A percentile compares a stretch with the other conserved stretches of the same genome.
phyloP scores from a whole-genome alignment of 2,888 invertebrate genomes.

The Aporophyla nigra region DNA sequence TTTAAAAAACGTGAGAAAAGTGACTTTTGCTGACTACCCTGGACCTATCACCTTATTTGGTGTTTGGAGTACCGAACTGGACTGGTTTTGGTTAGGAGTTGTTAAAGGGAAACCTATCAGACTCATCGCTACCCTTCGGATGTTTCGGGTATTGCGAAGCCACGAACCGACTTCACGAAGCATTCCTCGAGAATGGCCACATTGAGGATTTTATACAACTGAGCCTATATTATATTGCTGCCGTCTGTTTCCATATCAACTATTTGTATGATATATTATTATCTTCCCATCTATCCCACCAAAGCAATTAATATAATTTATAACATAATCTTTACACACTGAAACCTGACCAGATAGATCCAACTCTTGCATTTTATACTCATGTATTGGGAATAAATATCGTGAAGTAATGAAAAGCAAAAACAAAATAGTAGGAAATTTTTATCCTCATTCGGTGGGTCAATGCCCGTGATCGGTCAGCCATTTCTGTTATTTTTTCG shows the following conservation, averaged over 20 bases:
- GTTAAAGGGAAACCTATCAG: neutral
- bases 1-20: no score
- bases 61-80: neutral
- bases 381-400: no score
- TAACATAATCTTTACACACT: constrained; percentile 7
- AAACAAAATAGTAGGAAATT: no score
- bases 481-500: no score
- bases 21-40: no score
- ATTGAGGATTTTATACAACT: neutral
- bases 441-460: no score
- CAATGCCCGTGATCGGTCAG: no score
- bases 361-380: neutral
- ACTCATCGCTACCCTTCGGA: no score
- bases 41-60: no score
- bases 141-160: neutral
- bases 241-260: neutral
- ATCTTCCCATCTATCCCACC: neutral
- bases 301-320: constrained; percentile 11
- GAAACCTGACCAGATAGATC: no score
- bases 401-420: no score
- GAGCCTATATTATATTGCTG: neutral
- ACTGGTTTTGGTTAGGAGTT: neutral
- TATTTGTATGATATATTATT: neutral
- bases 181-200: neutral
- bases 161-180: neutral